phyloP scores from a whole-genome alignment of 2,888 invertebrate species.

The Drosophila mettleri region DNA sequence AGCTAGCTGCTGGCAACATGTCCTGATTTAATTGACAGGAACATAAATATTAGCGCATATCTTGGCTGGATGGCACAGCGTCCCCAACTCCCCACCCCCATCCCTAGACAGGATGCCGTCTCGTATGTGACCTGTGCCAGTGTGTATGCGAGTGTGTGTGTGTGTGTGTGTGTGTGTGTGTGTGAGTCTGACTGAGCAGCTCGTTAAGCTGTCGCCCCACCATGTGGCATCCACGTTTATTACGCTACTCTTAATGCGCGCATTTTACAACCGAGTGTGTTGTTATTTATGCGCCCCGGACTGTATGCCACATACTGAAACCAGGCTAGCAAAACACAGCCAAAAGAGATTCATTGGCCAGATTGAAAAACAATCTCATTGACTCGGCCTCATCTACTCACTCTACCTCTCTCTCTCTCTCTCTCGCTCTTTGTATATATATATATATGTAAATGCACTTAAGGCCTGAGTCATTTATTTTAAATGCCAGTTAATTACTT shows the following conservation, averaged over 20 bases:
- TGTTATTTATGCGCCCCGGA: slow-evolving; percentile 57
- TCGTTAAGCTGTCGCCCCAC: slow-evolving; percentile 71
- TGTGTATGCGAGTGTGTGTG: slow-evolving; percentile 13
- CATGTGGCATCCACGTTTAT: slow-evolving; percentile 61
- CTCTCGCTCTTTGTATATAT: neutral
- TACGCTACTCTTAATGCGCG: slow-evolving; percentile 70
- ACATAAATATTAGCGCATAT: slow-evolving; percentile 84
- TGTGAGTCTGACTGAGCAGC: slow-evolving; percentile 70
- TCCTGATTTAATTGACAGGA: slow-evolving; percentile 85
- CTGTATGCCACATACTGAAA: slow-evolving; percentile 14
- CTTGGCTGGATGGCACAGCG: slow-evolving; percentile 53
- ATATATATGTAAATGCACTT: slow-evolving; percentile 17
- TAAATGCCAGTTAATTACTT: slow-evolving; percentile 20
- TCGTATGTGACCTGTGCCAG: slow-evolving; percentile 61
- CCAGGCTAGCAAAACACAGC: slow-evolving; percentile 9
- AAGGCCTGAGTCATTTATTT: neutral
- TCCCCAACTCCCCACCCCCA: slow-evolving; percentile 18
- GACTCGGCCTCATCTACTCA: neutral
- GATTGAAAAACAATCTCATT: slow-evolving; percentile 16
- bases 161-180: slow-evolving; percentile 29
- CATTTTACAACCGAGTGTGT: slow-evolving; percentile 67
- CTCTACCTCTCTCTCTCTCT: neutral
- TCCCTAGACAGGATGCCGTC: neutral
- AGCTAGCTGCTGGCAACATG: slow-evolving; percentile 65
- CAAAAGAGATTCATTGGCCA: slow-evolving; percentile 6